Evolutionary conservation across 2,888 invertebrate species (phyloP).

Genomic region (Meloe dianella): DNA sequence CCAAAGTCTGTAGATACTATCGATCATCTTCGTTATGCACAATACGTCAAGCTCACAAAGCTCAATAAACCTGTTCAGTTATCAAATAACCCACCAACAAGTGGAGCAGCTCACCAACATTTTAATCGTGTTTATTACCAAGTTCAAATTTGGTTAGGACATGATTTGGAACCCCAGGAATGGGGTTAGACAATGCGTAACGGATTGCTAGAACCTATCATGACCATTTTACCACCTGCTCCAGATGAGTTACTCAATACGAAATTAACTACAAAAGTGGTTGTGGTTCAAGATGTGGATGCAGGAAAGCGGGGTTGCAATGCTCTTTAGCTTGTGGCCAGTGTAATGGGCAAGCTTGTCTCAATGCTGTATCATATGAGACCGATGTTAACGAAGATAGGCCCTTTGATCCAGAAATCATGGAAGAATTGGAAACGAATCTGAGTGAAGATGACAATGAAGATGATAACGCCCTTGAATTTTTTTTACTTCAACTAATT

Average conservation of each 20-base stretch:
- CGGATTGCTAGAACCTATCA: constrained; percentile 46
- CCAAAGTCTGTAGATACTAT: constrained; percentile 43
- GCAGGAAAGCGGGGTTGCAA: constrained; percentile 46
- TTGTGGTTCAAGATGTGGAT: constrained; percentile 45
- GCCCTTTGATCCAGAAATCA: too few relatives aligned
- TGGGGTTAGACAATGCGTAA: constrained; percentile 43
- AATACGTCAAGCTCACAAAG: constrained; percentile 48
- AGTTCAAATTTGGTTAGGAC: constrained; percentile 41
- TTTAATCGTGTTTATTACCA: constrained; percentile 43
- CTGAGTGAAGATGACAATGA: too few relatives aligned
- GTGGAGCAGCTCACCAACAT: constrained; percentile 49
- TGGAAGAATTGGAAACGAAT: too few relatives aligned
- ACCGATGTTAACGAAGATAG: too few relatives aligned
- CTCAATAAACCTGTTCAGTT: constrained; percentile 50
- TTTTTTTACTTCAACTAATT: too few relatives aligned
- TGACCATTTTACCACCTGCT: constrained; percentile 45
- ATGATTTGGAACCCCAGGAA: constrained; percentile 39
- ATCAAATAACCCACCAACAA: constrained; percentile 50
- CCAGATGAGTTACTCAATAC: constrained; percentile 41
- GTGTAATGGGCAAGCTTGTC: constrained; percentile 36
- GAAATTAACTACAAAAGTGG: constrained; percentile 44
- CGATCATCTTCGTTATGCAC: constrained; percentile 37
- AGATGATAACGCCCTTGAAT: too few relatives aligned
- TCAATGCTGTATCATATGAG: constrained; percentile 37
- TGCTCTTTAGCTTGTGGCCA: constrained; percentile 42